Evolutionary conservation across 2,113 vertebrate species (phyloP), one percentile per base, ranked within the genome.

Genomic region (Anseranas semipalmata): DNA sequence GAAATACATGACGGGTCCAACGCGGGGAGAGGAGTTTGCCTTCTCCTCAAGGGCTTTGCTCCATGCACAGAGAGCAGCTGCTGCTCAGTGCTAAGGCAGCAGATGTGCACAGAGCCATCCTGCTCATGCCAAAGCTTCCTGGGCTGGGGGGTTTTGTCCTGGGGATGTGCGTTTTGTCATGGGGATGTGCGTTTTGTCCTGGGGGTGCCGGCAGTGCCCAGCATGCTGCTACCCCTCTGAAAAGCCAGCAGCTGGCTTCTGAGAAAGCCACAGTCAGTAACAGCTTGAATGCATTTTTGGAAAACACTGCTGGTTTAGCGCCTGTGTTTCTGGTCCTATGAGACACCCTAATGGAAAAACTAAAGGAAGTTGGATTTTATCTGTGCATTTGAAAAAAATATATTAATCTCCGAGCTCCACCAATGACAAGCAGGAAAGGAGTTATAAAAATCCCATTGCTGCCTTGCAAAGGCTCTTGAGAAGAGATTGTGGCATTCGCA

Each of bases 211-310:
- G 19, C 28, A 19, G 62, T 11, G 21, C 59, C 39, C 46, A 25
- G 48, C 48, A 16, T 53, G 28, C 63, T 48, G 9, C 25, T 41
- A 25, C 2, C 41, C 66, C 76, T 58, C 70, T 37, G 28, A 50
- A 89, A 66, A 4, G 50, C 62, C 50, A 90, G 48, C 84, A 93
- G 81, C 92, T 91, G 90, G 77, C 41, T 78, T 77, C 76, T 81
- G 77, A 74, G 80, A 28, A 37, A 89, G 65, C 24, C 77, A 22
- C 45, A 5, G 68, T 5, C 80, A 28, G 75, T 27, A 93, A 43
- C 77, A 91, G 78, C 74, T 73, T 35, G 73, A 30, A 12, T 6
- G 33, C 43, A 24, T 85, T 82, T 97, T 89, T 78, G 87, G 87
- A 75, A 75, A 72, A 17, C 1, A 7, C 43, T 41, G 63, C 13